These are phyloP conservation scores for Acanthisitta chloris DNA, from an alignment of 2,113 vertebrate genomes.

Conservation along the genomic window DNA sequence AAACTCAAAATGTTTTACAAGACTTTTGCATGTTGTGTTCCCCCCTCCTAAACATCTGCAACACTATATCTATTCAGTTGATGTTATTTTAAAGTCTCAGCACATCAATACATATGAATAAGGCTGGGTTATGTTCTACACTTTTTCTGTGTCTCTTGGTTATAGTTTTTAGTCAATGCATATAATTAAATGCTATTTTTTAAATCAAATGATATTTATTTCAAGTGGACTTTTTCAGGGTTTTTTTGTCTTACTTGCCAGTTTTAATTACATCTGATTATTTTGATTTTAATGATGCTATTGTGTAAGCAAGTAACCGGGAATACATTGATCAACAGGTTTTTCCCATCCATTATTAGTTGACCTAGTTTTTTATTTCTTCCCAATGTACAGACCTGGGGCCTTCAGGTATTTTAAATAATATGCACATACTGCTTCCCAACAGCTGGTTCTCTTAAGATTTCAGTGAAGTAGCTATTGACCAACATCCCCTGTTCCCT, in stretches of 20 bases:
- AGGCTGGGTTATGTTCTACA: background rate
- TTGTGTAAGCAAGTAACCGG: background rate
- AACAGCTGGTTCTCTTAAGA: background rate
- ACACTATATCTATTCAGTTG: background rate
- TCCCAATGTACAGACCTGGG: background rate
- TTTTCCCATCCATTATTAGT: background rate
- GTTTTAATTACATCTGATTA: background rate
- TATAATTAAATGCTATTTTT: background rate
- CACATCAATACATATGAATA: background rate
- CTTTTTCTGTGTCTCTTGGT: background rate
- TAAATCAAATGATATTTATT: background rate
- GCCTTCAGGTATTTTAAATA: background rate
- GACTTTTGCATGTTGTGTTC: background rate
- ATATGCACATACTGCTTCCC: background rate
- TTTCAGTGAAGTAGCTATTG: background rate
- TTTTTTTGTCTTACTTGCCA: background rate
- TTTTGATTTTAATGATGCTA: background rate
- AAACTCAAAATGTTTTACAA: background rate
- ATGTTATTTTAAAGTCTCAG: background rate
- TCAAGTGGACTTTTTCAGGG: background rate
- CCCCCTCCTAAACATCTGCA: background rate
- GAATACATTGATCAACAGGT: background rate
- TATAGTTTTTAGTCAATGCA: background rate
- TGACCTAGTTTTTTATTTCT: background rate
- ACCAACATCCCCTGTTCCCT: background rate